Evolutionary conservation across 1,140 invertebrate genomes (phyloP), one percentile per base, ranked within the genome.

Genomic region (Cyphomyrmex costatus): DNA sequence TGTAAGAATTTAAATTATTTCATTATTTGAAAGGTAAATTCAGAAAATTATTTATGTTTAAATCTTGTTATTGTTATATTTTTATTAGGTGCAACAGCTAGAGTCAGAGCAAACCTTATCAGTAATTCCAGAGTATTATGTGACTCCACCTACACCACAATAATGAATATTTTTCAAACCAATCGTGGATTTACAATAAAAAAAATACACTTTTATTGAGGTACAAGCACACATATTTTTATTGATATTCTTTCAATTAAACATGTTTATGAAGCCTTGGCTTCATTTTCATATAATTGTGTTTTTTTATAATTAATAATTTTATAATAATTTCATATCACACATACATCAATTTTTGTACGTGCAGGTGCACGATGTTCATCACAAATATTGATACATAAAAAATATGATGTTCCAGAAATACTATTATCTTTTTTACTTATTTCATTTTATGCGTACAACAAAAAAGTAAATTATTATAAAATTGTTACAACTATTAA

Each of bases 71-170:
- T 53, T 91, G 10, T 66, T 68, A 16, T 24, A 49, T 0, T 21
- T 42, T 66, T 65, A 91, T 76, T 87, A 94, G 93, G 88, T 94
- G 77, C 94, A 94, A 56, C 93, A 93, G 46, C 71, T 94, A 19
- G 94, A 94, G 77, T 89, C 86, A 42, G 94, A 91, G 77, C 93
- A 93, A 89, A 87, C 88, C 8, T 86, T 94, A 30, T 90, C 91
- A 10, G 90, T 91, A 68, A 94, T 94, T 88, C 92, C 93, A 58
- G 93, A 94, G 78, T 93, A 87, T 73, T 89, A 86, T 4, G 76
- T 90, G 33, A 77, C 87, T 33, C 36, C 91, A 19, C 63, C 91
- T 58, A 74, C 76, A 19, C 33, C 74, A n/a, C 71, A 90, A 33
- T 90, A 85, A 68, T 58, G 33, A 12, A n/a, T 53, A 12, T 42